A percentile compares a stretch with the other conserved stretches of the same genome.
These are phyloP conservation scores for Popillia japonica DNA, from an alignment of 1,140 invertebrate genomes.

Conservation along the genomic window DNA sequence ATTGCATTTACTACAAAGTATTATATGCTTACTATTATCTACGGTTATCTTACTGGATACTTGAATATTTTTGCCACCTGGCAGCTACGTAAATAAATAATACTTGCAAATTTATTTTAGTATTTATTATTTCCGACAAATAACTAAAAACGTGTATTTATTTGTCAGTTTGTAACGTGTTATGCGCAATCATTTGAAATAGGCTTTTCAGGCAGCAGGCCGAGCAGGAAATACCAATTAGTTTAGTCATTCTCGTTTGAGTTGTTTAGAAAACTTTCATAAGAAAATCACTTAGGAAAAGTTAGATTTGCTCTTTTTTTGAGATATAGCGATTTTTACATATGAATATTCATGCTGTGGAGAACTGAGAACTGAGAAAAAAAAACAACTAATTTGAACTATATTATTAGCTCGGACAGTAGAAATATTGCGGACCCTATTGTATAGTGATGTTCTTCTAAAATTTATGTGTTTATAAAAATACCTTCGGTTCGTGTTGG, in stretches of 20 bases:
- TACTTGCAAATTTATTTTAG: not conserved
- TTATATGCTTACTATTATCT: no score
- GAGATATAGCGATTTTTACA: not conserved
- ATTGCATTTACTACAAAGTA: no score
- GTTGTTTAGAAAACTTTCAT: not conserved
- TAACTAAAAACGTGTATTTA: not conserved
- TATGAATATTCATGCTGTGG: not conserved
- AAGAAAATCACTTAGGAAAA: constrained; percentile 22
- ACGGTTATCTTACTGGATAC: no score
- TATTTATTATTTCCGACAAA: constrained; percentile 5
- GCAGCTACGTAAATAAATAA: not conserved
- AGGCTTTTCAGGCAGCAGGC: not conserved
- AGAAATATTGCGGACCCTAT: constrained; percentile 30
- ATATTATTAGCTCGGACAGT: constrained; percentile 16
- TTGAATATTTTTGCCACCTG: no score
- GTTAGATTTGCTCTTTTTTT: not conserved
- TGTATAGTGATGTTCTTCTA: constrained; percentile 15
- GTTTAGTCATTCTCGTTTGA: not conserved
- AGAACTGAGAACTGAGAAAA: constrained; percentile 5
- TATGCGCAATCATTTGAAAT: not conserved
- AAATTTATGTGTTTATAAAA: constrained; percentile 36
- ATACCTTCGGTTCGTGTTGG: constrained; percentile 16
- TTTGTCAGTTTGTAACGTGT: not conserved
- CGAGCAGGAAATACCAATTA: not conserved
- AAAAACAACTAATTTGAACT: constrained; percentile 14